Percentiles rank a stretch among this genome's conserved stretches.
Evolutionary conservation across 2,113 vertebrate species (phyloP).

Genomic region (Elephas maximus): DNA sequence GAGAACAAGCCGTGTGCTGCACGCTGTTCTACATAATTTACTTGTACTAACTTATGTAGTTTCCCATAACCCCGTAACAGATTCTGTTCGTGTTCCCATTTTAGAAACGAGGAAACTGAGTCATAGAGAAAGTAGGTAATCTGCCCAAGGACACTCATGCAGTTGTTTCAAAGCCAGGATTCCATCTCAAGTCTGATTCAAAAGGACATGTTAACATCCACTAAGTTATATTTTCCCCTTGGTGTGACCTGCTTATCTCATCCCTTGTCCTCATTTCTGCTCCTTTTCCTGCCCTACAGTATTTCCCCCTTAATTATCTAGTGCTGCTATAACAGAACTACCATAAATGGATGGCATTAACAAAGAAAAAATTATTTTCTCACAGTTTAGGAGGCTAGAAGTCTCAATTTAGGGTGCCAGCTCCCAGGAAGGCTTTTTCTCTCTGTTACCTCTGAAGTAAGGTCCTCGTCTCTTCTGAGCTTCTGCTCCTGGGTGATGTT

Average conservation of each 20-base stretch:
- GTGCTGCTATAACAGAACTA: too few species aligned
- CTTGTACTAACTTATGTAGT: not conserved
- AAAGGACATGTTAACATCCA: not conserved
- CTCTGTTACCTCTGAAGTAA: too few species aligned
- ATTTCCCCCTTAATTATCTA: too few species aligned
- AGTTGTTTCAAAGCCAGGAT: fast-evolving
- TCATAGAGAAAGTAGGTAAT: not conserved
- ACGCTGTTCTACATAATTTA: not conserved
- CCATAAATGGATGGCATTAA: too few species aligned
- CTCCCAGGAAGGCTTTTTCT: too few species aligned
- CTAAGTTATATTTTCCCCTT: too few species aligned
- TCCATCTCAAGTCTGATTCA: not conserved
- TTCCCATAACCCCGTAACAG: not conserved
- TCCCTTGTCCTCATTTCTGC: not conserved
- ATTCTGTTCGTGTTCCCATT: not conserved
- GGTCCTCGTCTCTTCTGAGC: too few species aligned
- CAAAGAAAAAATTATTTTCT: too few species aligned
- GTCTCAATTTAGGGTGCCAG: too few species aligned
- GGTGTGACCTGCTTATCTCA: not conserved
- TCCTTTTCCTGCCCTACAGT: not conserved
- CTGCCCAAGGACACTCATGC: too few species aligned
- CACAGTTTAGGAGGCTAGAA: too few species aligned
- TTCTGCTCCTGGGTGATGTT: too few species aligned
- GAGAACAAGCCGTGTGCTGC: not conserved
- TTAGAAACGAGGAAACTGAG: not conserved